Conservation (phyloP, 2,888 invertebrate genomes). For the Lingula anatina region DNA sequence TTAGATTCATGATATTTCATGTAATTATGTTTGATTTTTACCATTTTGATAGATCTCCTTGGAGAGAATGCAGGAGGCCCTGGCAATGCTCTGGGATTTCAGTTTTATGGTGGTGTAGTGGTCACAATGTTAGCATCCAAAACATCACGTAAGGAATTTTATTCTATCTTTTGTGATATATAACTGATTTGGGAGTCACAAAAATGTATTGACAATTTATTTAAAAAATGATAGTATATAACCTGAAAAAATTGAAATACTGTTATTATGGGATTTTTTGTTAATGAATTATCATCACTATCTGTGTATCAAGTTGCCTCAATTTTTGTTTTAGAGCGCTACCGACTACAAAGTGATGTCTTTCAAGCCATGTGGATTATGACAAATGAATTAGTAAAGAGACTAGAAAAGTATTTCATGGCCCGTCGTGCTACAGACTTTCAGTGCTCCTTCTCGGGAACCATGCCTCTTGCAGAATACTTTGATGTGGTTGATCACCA, state of each 20-base stretch:
- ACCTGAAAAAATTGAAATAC: too few relatives aligned
- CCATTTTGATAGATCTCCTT: slow-evolving; percentile 59
- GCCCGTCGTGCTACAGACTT: slow-evolving; percentile 37
- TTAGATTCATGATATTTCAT: too few relatives aligned
- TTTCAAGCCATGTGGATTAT: slow-evolving; percentile 64
- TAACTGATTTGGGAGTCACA: too few relatives aligned
- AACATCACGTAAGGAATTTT: slow-evolving; percentile 57
- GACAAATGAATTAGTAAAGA: slow-evolving; percentile 56
- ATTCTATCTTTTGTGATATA: too few relatives aligned
- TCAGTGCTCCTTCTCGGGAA: slow-evolving; percentile 33
- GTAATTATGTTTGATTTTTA: too few relatives aligned
- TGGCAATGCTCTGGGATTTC: slow-evolving; percentile 53
- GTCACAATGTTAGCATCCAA: slow-evolving; percentile 59
- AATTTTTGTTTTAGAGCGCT: slow-evolving; percentile 56
- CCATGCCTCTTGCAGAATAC: slow-evolving; percentile 58
- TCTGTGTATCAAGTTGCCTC: neutral
- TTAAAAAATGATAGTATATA: too few relatives aligned
- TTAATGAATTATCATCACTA: too few relatives aligned
- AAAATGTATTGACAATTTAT: too few relatives aligned
- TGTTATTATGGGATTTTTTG: too few relatives aligned
- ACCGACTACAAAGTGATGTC: slow-evolving; percentile 68
- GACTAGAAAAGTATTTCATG: slow-evolving; percentile 52
- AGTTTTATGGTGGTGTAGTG: slow-evolving; percentile 52
- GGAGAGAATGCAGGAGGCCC: slow-evolving; percentile 47
- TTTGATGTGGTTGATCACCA: slow-evolving; percentile 58